Percentiles rank a stretch among this genome's conserved stretches.
phyloP scores from a whole-genome alignment of 1,140 invertebrate genomes.

The Drosophila takahashii region DNA sequence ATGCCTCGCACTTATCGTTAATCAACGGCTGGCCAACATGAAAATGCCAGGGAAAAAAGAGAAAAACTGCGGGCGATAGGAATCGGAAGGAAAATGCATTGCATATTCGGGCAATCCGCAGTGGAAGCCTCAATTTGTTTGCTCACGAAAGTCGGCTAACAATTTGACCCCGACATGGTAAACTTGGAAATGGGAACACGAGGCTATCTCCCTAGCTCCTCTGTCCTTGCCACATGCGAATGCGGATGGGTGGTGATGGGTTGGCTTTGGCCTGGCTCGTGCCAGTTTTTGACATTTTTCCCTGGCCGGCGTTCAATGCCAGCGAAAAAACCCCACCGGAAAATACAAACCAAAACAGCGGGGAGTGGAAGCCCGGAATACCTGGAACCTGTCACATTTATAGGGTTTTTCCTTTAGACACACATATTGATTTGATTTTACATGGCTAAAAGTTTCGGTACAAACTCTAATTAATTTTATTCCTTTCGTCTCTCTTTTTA shows the following conservation, averaged over 20 bases:
- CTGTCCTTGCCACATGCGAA: slow-evolving; percentile 53
- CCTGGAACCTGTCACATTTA: slow-evolving; percentile 16
- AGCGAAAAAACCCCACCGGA: slow-evolving; percentile 15
- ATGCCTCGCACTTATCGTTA: slow-evolving; percentile 72
- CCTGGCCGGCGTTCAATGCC: slow-evolving; percentile 52
- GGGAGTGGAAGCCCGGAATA: slow-evolving; percentile 1
- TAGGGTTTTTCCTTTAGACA: slow-evolving; percentile 1
- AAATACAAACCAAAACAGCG: no score
- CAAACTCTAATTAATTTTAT: slow-evolving; percentile 46
- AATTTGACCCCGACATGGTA: slow-evolving; percentile 81
- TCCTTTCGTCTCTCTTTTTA: slow-evolving; percentile 31
- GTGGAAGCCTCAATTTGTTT: slow-evolving; percentile 60
- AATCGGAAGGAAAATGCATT: slow-evolving; percentile 41
- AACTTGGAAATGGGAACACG: slow-evolving; percentile 79
- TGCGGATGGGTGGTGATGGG: not conserved
- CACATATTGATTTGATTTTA: slow-evolving; percentile 2
- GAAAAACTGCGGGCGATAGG: slow-evolving; percentile 31
- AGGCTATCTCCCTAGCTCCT: slow-evolving; percentile 50
- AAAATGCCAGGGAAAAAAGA: slow-evolving; percentile 46
- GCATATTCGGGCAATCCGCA: slow-evolving; percentile 60
- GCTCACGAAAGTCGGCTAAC: slow-evolving; percentile 69
- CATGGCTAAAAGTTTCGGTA: slow-evolving; percentile 3
- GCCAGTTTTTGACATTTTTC: slow-evolving; percentile 59
- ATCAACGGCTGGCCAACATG: slow-evolving; percentile 61
- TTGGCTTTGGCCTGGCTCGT: slow-evolving; percentile 10